These are phyloP conservation scores for Argyrosomus regius DNA, from an alignment of 2,797 vertebrate species.

Conservation along the genomic window DNA sequence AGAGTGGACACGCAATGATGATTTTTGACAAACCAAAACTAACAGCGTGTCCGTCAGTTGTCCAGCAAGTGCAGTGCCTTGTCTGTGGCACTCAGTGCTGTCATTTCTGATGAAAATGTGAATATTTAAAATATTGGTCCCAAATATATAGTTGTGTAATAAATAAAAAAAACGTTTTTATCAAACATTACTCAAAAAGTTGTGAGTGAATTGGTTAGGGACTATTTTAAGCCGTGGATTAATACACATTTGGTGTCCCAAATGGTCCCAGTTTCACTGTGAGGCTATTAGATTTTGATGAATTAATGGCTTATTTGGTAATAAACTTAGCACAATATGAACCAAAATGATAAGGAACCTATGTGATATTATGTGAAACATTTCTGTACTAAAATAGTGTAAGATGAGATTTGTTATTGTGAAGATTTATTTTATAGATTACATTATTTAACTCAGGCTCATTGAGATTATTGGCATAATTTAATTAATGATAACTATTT, in stretches of 20 bases:
- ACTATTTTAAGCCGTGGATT: background rate
- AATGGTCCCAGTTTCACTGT: no score
- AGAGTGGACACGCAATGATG: slow-evolving; percentile 18
- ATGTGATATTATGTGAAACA: no score
- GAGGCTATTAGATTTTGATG: background rate
- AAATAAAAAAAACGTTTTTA: no score
- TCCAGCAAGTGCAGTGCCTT: no score
- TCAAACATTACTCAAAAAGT: background rate
- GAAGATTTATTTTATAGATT: no score
- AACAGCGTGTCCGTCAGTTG: no score
- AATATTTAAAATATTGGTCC: background rate
- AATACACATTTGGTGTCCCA: background rate
- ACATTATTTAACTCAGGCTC: no score
- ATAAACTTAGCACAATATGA: background rate
- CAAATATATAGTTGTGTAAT: background rate
- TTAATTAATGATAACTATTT: no score
- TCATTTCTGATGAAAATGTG: background rate
- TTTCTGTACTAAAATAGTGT: no score
- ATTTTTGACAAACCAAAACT: slow-evolving; percentile 9
- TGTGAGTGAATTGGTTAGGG: background rate
- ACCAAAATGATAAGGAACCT: background rate
- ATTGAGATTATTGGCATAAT: no score
- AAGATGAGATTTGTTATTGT: no score
- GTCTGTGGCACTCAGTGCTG: no score
- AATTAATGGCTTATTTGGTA: slow-evolving; percentile 13